Evolutionary conservation across 2,888 invertebrate species (phyloP), one percentile per base, ranked within the genome.

Genomic region (Epiblema foenella): DNA sequence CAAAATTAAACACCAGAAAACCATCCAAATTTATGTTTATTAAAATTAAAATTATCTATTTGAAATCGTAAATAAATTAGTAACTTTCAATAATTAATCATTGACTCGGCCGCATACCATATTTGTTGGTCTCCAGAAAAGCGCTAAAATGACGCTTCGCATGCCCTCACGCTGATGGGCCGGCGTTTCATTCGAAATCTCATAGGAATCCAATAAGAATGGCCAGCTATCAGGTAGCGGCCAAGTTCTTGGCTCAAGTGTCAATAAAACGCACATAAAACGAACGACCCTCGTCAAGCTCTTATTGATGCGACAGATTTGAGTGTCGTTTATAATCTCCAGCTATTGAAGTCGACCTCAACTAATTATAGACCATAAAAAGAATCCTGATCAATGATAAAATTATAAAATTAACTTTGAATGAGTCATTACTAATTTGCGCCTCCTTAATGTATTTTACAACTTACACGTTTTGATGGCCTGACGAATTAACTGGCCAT

Each of bases 201-300:
- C 80, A 81, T 84, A 86, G 82, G 88, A 90, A 78, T 80, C 89
- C 84, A 87, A 89, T 89, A 89, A 87, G 90, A 89, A 81, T 74
- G 76, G 77, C 75, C 69, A 75, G 49, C 49, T 62, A 77, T 82
- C 86, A 87, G 88, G 87, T 88, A 85, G 82, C 80, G 75, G 77
- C 79, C 81, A 80, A 83, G 11, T 68, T 68, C 81, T 74, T 73
- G 78, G 81, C 81, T 87, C 82, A 84, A 89, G 88, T 88, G 88
- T 87, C 88, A 90, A 90, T 91, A 91, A 92, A 92, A 90, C 82
- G 82, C 84, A 87, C 89, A 89, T 91, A 90, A 92, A 91, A 89
- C 78, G 85, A 86, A 88, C 86, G 89, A 89, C 91, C 88, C 90
- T 90, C 88, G 89, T 91, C 90, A 89, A 84, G 89, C 89, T 89